These are phyloP conservation scores for Drosophila yooni DNA, from an alignment of 2,888 invertebrate genomes.

Conservation along the genomic window DNA sequence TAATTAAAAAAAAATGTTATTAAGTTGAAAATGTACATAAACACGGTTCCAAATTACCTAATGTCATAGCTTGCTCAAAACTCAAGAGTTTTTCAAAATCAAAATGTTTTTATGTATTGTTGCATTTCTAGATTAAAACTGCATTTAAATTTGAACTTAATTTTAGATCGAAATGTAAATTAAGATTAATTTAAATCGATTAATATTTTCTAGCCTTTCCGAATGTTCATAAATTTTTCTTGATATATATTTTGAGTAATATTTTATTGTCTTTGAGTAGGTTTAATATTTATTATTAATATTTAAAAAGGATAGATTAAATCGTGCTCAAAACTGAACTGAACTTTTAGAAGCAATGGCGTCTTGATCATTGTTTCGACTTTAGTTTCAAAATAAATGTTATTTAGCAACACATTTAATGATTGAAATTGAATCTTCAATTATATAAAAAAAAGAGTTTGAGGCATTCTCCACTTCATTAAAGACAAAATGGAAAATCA, in stretches of 20 bases:
- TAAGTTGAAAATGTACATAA: rapidly evolving
- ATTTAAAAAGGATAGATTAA: neutral
- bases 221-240: neutral
- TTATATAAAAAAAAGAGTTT: neutral
- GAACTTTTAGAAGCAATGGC: neutral
- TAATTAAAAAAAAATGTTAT: neutral
- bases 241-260: neutral
- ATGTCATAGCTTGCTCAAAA: neutral
- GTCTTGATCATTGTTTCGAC: neutral
- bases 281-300: too few species aligned
- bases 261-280: neutral
- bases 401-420: neutral
- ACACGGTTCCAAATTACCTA: neutral
- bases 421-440: neutral
- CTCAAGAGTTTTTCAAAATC: neutral
- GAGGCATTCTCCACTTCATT: neutral
- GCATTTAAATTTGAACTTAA: neutral
- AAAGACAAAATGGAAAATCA: neutral
- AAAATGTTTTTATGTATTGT: neutral
- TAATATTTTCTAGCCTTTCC: neutral
- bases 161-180: neutral
- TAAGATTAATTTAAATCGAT: neutral
- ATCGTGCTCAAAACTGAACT: neutral
- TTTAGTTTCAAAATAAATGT: neutral
- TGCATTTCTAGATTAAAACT: neutral